Evolutionary conservation across 2,113 vertebrate species (phyloP), one percentile per base, ranked within the genome.

Genomic region (Ictalurus furcatus): DNA sequence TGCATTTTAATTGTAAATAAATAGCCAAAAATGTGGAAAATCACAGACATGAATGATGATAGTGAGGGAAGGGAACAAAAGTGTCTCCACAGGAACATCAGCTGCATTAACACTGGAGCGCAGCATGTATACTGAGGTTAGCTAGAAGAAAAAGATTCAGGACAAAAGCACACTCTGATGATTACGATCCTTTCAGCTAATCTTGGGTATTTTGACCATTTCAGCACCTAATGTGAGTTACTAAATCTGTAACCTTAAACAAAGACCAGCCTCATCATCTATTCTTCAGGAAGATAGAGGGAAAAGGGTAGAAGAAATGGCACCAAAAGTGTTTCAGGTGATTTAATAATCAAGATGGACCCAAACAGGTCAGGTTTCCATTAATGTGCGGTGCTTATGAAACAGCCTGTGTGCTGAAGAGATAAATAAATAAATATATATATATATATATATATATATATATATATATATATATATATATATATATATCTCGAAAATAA

Each of bases 71-170:
- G 34, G 16, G 59, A 12, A 44, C 28, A 81, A 44, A 85, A 85
- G 69, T 81, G 28, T 25, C 69, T 48, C 69, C 52, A 25, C 84
- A 59, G 76, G 84, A 80, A 13, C 11, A 52, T 86, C 88, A 89
- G 88, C 88, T 89, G 88, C 69, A 89, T 40, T 81, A 89, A 86
- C 76, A 89, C 40, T 40, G 52, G 14, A 89, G 52, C 74, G 59
- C 74, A 71, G 48, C 84, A 61, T 59, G 76, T 63, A 59, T 13
- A 19, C 34, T 79, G 74, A 81, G 73, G 73, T 67, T 79, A 80
- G 58, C 56, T 58, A 30, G 87, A 83, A 56, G 9, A 86, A 81
- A 86, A 16, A 76, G n/a, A 30, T 78, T 85, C 44, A 63, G 82
- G 44, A 88, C 65, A 88, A 78, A 85, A 74, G 71, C 59, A 52